Conservation (phyloP, 2,888 invertebrate genomes). For the Vannuccia rotundouncinata region DNA sequence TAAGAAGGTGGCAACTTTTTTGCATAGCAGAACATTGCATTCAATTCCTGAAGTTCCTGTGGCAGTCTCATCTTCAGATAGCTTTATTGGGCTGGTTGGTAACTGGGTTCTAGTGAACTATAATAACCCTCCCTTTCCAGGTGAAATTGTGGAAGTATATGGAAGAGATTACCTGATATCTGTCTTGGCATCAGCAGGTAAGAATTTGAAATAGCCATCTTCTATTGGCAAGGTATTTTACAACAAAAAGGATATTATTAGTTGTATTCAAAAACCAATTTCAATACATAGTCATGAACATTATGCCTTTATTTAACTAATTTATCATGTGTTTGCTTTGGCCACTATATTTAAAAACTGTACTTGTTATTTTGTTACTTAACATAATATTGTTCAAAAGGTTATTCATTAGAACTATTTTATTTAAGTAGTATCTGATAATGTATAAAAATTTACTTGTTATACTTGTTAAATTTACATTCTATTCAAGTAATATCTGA, state of each 20-base stretch:
- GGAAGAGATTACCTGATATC: conserved; percentile 3
- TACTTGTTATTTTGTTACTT: background rate
- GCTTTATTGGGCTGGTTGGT: background rate
- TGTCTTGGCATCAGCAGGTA: background rate
- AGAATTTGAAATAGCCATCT: conserved; percentile 3
- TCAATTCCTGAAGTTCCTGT: background rate
- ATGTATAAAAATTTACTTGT: too few species aligned
- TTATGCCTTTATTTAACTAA: conserved; percentile 16
- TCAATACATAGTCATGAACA: background rate
- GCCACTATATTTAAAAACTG: conserved; percentile 11
- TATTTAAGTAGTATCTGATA: background rate
- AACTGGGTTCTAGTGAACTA: too few species aligned
- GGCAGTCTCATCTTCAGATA: background rate
- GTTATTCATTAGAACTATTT: background rate
- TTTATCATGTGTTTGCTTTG: conserved; percentile 16
- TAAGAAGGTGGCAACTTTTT: background rate
- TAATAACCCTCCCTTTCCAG: too few species aligned
- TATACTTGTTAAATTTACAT: too few species aligned
- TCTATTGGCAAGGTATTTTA: background rate
- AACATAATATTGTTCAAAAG: background rate
- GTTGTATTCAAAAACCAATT: background rate
- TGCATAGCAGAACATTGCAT: background rate
- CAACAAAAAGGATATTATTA: conserved; percentile 12
- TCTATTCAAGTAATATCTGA: background rate
- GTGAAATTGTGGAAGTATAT: conserved; percentile 14